Base-by-base conservation (phyloP, 2,113 vertebrate species). In the Pangasianodon gigas region DNA sequence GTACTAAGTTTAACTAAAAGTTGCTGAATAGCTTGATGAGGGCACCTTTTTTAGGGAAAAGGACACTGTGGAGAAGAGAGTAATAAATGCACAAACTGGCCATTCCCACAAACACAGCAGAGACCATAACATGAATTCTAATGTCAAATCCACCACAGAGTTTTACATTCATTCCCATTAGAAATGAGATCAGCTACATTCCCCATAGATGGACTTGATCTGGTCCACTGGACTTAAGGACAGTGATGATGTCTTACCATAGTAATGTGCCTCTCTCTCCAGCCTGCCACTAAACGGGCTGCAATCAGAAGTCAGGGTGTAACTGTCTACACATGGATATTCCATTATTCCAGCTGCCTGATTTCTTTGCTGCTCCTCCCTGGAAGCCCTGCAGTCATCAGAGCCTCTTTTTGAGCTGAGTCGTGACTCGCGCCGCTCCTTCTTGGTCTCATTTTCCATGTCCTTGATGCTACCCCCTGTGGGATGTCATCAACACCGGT, bases 341-440 rank as follows among this genome's bases (percentile, higher is more conserved):
- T 95, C 96, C 75, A 94, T 92, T 85, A 96, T 94, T 87, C 95
- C 95, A 79, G 96, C 93, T 92, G 97, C 96, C 62, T 97, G 93
- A 2, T 95, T 96, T 89, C 96, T 96, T 90, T 96, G 96, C 89
- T 97, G 96, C 84, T 97, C 97, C 81, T 96, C 97, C 83, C 89
- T 94, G 65, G 96, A 97, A 62, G 95, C 96, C 93, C 94, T 96
- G 91, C 95, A 96, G 77, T 96, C 96, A 89, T 97, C 97, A 2
- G 95, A 95, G 89, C 95, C 96, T 94, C 96, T 97, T 93, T 96
- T 97, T 80, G 95, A 95, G 93, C 95, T 96, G 84, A 96, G 96
- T 92, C 96, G 96, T 79, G 95, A 94, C 62, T 94, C 94, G 75
- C 91, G 93, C 69, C 92, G 93, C 85, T 93, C 93, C 14, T 92